phyloP scores from a whole-genome alignment of 2,888 invertebrate genomes.

The Andricus quercusramuli region DNA sequence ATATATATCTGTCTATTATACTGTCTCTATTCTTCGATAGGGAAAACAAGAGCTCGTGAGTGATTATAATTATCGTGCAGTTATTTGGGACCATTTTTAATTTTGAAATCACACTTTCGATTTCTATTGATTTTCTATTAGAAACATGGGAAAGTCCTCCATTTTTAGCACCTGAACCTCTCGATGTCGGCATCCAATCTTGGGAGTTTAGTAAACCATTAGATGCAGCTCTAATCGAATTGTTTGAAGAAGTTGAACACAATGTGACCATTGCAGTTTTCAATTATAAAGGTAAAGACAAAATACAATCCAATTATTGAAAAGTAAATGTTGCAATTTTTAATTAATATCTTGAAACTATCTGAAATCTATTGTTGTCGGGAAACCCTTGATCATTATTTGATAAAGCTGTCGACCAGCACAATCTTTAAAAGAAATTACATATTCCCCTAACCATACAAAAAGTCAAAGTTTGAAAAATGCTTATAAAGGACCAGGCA shows the following conservation, averaged over 20 bases:
- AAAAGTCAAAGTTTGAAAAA: no score
- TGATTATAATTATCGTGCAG: neutral
- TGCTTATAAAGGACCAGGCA: no score
- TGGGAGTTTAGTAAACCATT: slow-evolving; percentile 30
- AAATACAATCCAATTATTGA: neutral
- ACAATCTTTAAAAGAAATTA: no score
- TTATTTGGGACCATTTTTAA: neutral
- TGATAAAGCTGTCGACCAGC: no score
- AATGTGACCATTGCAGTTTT: slow-evolving; percentile 78
- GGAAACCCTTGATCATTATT: no score
- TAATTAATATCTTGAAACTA: no score
- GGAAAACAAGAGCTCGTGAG: neutral
- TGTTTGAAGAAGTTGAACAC: slow-evolving; percentile 79
- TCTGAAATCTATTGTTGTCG: no score
- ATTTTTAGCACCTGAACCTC: slow-evolving; percentile 50
- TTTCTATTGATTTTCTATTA: neutral
- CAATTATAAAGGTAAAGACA: slow-evolving; percentile 77
- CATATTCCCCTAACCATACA: no score
- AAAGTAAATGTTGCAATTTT: no score
- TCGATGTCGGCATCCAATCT: slow-evolving; percentile 43
- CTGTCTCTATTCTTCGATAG: neutral
- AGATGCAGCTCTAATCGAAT: slow-evolving; percentile 68
- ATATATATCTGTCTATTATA: neutral
- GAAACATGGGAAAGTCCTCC: slow-evolving; percentile 52
- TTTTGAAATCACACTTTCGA: neutral